Percentiles rank a stretch among this genome's conserved stretches.
These are phyloP conservation scores for Congeria kusceri DNA, from an alignment of 2,888 invertebrate species.

Conservation along the genomic window DNA sequence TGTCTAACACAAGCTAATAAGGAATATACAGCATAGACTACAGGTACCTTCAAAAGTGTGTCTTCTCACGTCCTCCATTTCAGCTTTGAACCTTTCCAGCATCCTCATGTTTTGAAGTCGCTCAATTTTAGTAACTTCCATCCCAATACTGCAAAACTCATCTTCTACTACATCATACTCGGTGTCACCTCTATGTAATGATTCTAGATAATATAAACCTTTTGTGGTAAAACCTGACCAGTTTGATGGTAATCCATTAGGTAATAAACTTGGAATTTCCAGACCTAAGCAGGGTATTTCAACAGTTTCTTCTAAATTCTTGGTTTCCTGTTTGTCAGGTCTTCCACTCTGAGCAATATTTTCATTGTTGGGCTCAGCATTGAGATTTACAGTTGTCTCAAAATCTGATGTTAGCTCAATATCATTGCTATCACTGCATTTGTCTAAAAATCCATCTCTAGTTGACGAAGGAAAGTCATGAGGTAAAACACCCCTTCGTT, in stretches of 20 bases:
- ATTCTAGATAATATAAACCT: slow-evolving; percentile 17
- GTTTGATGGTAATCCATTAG: slow-evolving; percentile 41
- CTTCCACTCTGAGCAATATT: too few species aligned
- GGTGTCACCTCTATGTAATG: slow-evolving; percentile 23
- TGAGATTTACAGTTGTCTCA: not conserved
- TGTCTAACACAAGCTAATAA: too few species aligned
- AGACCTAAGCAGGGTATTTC: too few species aligned
- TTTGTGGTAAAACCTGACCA: slow-evolving; percentile 14
- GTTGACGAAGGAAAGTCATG: slow-evolving; percentile 31
- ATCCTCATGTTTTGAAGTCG: slow-evolving; percentile 37
- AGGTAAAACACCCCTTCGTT: slow-evolving; percentile 38
- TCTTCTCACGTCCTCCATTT: slow-evolving; percentile 34
- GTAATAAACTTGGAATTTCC: too few species aligned
- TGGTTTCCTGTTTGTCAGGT: not conserved
- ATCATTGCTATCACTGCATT: slow-evolving; percentile 32
- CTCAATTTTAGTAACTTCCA: slow-evolving; percentile 44
- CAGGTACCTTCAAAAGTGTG: slow-evolving; percentile 31
- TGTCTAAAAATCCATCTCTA: slow-evolving; percentile 26
- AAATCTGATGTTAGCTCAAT: not conserved
- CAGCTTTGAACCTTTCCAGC: slow-evolving; percentile 43
- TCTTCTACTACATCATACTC: slow-evolving; percentile 36
- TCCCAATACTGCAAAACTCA: slow-evolving; percentile 37
- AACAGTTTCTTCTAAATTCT: not conserved
- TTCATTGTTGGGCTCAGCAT: not conserved
- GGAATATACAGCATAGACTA: too few species aligned